These are phyloP conservation scores for Micrasema minimum DNA, from an alignment of 1,140 invertebrate species.

Conservation along the genomic window DNA sequence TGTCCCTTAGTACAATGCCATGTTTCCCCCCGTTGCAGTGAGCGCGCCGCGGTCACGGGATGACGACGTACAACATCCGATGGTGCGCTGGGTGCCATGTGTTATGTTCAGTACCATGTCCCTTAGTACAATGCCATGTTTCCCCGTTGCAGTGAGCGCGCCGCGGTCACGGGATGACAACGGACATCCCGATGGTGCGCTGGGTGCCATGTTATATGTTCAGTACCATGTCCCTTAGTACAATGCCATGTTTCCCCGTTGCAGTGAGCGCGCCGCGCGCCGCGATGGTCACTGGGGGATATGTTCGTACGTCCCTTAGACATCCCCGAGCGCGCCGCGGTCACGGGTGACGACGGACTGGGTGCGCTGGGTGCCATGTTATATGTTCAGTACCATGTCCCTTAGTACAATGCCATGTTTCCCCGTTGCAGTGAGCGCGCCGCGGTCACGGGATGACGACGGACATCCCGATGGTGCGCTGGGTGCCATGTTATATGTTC, in stretches of 20 bases:
- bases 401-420: no score
- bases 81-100: slow-evolving; percentile 94
- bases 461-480: slow-evolving; percentile 95
- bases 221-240: no score
- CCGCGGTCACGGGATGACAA: slow-evolving; percentile 82
- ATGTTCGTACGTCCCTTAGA: no score
- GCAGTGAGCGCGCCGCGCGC: slow-evolving; percentile 67
- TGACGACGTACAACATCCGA: slow-evolving; percentile 98
- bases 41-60: slow-evolving; percentile 65
- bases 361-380: slow-evolving; percentile 93
- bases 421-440: slow-evolving; percentile 51
- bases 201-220: slow-evolving; percentile 96
- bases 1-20: no score
- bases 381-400: no score
- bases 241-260: slow-evolving; percentile 30
- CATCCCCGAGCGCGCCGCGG: slow-evolving; percentile 51
- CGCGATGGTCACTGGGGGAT: slow-evolving; percentile 95
- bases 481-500: no score
- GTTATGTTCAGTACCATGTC: no score
- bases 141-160: slow-evolving; percentile 51
- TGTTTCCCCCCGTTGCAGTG: slow-evolving; percentile 49
- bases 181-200: slow-evolving; percentile 95
- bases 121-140: neutral
- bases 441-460: slow-evolving; percentile 85
- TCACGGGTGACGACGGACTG: slow-evolving; percentile 92